A percentile compares a stretch with the other conserved stretches of the same genome.
Evolutionary conservation across 2,888 invertebrate species (phyloP).

Genomic region (Dynastes maya): DNA sequence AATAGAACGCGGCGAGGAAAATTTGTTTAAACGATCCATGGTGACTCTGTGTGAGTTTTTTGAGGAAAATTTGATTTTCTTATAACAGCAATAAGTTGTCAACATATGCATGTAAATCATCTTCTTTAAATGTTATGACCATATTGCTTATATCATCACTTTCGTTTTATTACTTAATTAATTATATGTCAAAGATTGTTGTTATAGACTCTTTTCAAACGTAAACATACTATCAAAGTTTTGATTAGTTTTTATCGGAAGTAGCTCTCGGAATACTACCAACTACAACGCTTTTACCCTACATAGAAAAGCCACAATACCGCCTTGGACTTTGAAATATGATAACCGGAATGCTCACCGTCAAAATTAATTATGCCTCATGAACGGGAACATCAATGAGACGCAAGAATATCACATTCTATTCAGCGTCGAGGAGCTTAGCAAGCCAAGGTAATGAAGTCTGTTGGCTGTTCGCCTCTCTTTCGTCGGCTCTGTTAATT

Average conservation of each 20-base stretch:
- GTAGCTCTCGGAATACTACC: background rate
- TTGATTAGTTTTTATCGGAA: background rate
- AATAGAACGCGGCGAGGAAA: too few species aligned
- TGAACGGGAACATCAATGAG: conserved; percentile 46
- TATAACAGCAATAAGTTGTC: too few species aligned
- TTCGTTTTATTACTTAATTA: too few species aligned
- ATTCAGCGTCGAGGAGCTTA: conserved; percentile 16
- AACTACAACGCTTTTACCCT: background rate
- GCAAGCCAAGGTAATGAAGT: conserved; percentile 50
- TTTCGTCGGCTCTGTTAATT: conserved; percentile 53
- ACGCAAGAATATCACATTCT: conserved; percentile 52
- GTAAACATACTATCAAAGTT: background rate
- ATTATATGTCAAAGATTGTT: too few species aligned
- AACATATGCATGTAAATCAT: too few species aligned
- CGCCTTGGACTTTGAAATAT: conserved; percentile 52
- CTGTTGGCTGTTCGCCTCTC: conserved; percentile 6
- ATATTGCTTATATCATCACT: too few species aligned
- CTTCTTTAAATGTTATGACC: too few species aligned
- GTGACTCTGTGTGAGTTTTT: too few species aligned
- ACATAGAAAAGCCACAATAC: background rate
- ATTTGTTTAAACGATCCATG: too few species aligned
- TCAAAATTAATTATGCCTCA: conserved; percentile 49
- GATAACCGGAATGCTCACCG: conserved; percentile 50
- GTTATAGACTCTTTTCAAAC: background rate
- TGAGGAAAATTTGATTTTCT: too few species aligned